A percentile compares a stretch with the other conserved stretches of the same genome.
These are phyloP conservation scores for Epizoanthus illoricatus DNA, from an alignment of 92 coral and sea anemone genomes.

Conservation along the genomic window DNA sequence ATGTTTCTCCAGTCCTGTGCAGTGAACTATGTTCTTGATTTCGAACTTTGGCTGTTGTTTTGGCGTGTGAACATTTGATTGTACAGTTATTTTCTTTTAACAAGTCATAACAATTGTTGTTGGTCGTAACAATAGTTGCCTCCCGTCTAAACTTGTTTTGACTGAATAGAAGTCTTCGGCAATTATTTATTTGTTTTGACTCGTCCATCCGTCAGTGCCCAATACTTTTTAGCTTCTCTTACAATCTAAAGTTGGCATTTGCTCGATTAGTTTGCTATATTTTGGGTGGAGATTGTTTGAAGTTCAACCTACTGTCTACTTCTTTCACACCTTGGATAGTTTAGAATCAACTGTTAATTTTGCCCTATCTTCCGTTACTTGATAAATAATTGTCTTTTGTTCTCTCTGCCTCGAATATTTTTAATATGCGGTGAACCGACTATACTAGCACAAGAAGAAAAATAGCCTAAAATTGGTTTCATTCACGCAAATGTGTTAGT, in stretches of 20 bases:
- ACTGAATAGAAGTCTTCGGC: background rate
- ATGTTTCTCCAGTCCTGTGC: conserved; percentile 3
- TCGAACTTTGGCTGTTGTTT: background rate
- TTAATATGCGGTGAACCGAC: too few relatives aligned
- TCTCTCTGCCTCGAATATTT: too few relatives aligned
- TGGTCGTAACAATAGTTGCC: background rate
- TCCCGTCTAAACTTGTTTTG: background rate
- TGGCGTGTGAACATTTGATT: background rate
- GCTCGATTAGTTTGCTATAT: background rate
- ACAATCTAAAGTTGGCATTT: background rate
- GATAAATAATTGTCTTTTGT: too few relatives aligned
- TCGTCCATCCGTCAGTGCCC: background rate
- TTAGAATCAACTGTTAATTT: too few relatives aligned
- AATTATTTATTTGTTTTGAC: background rate
- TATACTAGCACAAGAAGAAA: background rate
- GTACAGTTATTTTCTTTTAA: background rate
- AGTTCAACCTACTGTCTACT: too few relatives aligned
- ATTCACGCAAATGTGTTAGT: too few relatives aligned
- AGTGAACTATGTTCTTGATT: conserved; percentile 1
- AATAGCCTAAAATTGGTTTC: background rate
- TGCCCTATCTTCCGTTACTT: too few relatives aligned
- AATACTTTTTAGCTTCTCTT: background rate
- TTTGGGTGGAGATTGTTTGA: background rate
- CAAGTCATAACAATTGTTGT: background rate
- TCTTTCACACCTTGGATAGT: too few relatives aligned